Evolutionary conservation across 2,888 invertebrate species (phyloP).

Genomic region (Lasioglossum figueresi): DNA sequence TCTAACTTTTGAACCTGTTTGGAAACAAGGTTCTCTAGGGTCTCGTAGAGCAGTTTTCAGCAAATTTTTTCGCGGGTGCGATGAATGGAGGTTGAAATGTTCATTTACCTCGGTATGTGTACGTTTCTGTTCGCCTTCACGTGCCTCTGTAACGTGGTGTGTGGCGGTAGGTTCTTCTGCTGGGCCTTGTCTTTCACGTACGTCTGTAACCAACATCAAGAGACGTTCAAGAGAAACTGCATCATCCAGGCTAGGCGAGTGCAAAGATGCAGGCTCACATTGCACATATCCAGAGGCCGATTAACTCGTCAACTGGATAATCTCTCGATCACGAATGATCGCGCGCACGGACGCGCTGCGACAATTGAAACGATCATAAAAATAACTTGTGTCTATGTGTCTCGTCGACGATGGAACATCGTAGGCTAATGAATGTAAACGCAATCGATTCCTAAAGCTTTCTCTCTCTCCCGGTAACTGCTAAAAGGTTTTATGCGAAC

Average conservation of each 20-base stretch:
- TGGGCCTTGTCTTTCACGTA: constrained; percentile 83
- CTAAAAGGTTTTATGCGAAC: background rate
- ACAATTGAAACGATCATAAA: background rate
- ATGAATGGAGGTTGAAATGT: background rate
- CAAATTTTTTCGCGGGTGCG: background rate
- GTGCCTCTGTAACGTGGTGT: constrained; percentile 92
- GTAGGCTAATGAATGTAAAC: background rate
- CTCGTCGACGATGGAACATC: background rate
- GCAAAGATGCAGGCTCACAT: background rate
- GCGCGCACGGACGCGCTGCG: background rate
- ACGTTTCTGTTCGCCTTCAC: constrained; percentile 89
- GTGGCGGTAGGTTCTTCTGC: constrained; percentile 88
- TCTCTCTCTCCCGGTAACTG: background rate
- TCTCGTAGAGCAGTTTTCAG: background rate
- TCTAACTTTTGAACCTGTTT: background rate
- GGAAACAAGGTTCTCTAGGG: background rate
- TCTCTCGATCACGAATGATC: constrained; percentile 2
- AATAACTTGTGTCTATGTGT: background rate
- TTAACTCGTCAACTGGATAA: background rate
- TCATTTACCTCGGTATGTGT: constrained; percentile 87
- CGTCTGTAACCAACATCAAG: constrained; percentile 77
- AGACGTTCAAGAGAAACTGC: constrained; percentile 22
- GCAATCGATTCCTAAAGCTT: background rate
- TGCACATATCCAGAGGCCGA: background rate
- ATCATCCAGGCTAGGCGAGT: background rate